phyloP scores from a whole-genome alignment of 2,888 invertebrate genomes.

The Lordiphosa andalusiaca region DNA sequence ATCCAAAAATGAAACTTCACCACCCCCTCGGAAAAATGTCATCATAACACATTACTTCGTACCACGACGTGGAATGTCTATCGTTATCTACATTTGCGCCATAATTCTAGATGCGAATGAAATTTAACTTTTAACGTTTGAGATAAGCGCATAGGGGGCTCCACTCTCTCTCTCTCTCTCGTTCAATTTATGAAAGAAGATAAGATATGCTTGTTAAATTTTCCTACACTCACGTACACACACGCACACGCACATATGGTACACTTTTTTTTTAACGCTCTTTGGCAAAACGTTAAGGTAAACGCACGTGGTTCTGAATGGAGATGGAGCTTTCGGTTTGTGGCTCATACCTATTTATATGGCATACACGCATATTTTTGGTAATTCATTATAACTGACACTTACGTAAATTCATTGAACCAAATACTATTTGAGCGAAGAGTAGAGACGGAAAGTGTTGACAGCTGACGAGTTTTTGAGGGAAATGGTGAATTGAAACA shows the following conservation, averaged over 20 bases:
- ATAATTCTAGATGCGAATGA: constrained; percentile 54
- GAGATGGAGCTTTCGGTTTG: not conserved
- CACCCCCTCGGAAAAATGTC: not conserved
- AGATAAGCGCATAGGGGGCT: constrained; percentile 45
- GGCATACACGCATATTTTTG: constrained; percentile 17
- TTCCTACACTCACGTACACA: not conserved
- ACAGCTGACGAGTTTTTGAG: constrained; percentile 1
- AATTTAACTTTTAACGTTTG: constrained; percentile 48
- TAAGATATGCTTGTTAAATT: constrained; percentile 26
- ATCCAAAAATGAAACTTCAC: not conserved
- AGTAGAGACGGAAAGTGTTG: constrained; percentile 4
- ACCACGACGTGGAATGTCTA: constrained; percentile 25
- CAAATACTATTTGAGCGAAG: constrained; percentile 9
- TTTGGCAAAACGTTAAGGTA: constrained; percentile 20
- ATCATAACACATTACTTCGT: constrained; percentile 8
- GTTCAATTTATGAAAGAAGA: constrained; percentile 16
- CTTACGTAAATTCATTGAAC: constrained; percentile 38
- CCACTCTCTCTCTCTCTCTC: constrained; percentile 8
- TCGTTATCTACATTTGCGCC: constrained; percentile 59
- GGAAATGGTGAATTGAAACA: no score
- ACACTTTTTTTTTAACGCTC: constrained; percentile 12
- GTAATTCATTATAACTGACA: constrained; percentile 54
- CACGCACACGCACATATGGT: constrained; percentile 11
- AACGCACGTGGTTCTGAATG: constrained; percentile 25
- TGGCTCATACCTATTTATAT: constrained; percentile 54